Evolutionary conservation across 2,113 vertebrate genomes (phyloP).

Genomic region (Seriola quinqueradiata): DNA sequence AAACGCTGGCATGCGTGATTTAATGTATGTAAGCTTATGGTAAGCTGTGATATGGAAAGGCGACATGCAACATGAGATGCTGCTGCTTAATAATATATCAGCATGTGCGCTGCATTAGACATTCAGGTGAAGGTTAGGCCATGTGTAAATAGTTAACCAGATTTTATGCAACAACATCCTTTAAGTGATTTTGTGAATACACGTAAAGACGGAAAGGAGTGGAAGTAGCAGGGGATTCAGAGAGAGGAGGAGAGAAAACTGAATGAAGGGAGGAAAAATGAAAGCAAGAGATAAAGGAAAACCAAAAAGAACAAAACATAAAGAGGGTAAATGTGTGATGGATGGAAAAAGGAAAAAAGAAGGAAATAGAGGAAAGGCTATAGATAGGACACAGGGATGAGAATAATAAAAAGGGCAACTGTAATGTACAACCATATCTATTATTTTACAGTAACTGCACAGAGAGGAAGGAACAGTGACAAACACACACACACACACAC

Average conservation of each 20-base stretch:
- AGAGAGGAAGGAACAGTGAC: background rate
- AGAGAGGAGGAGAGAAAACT: background rate
- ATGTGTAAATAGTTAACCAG: conserved; percentile 48
- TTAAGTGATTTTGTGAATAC: conserved; percentile 18
- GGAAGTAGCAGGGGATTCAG: background rate
- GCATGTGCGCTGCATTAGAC: background rate
- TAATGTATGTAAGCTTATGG: conserved; percentile 13
- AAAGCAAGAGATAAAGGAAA: background rate
- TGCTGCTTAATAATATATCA: conserved; percentile 43
- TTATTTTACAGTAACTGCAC: background rate
- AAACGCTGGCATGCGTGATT: conserved; percentile 26
- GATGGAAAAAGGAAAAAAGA: background rate
- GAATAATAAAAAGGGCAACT: background rate
- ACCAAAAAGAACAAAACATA: too few relatives aligned
- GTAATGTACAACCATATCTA: conserved; percentile 34
- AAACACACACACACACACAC: conserved; percentile 14
- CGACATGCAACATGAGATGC: conserved; percentile 32
- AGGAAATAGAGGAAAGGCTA: background rate
- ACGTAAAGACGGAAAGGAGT: background rate
- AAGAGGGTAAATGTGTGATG: background rate
- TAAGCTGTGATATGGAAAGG: conserved; percentile 16
- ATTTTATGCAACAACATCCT: conserved; percentile 7
- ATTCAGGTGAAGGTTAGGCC: conserved; percentile 50
- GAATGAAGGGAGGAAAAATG: background rate
- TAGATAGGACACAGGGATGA: background rate